Conservation (phyloP, 1,140 invertebrate species). For the Drosophila santomea region DNA sequence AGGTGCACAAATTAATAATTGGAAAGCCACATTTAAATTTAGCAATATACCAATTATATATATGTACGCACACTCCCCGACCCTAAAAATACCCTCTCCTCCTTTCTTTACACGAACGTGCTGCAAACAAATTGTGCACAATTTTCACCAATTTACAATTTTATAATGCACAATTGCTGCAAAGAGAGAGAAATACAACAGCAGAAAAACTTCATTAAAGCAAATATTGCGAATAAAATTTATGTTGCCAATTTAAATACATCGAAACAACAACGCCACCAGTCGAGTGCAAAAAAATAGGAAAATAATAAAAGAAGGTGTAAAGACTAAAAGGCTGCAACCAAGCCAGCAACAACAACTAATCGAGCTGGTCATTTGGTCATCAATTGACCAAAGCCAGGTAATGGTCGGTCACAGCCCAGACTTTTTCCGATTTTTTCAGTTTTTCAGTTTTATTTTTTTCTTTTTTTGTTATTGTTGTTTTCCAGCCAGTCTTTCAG, state of each 20-base stretch:
- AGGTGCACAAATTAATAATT: background rate
- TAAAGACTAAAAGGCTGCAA: conserved; percentile 75
- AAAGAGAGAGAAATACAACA: conserved; percentile 26
- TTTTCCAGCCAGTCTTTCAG: conserved; percentile 32
- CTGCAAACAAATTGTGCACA: conserved; percentile 73
- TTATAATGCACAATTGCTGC: conserved; percentile 66
- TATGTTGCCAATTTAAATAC: conserved; percentile 81
- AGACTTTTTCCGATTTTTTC: conserved; percentile 12
- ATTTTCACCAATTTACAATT: conserved; percentile 82
- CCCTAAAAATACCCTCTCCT: conserved; percentile 1
- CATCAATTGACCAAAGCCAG: conserved; percentile 81
- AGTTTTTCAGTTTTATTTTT: too few relatives aligned
- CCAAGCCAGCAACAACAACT: conserved; percentile 73
- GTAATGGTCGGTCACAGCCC: conserved; percentile 75
- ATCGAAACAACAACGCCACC: conserved; percentile 57
- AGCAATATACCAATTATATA: background rate
- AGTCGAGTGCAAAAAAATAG: conserved; percentile 53
- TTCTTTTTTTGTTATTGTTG: background rate
- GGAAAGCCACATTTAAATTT: background rate
- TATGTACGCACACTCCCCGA: background rate
- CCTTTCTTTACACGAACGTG: conserved; percentile 7
- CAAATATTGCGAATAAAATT: conserved; percentile 76
- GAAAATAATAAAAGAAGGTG: conserved; percentile 80
- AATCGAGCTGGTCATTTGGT: conserved; percentile 84
- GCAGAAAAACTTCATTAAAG: conserved; percentile 74